Base-by-base conservation (phyloP, 1,140 invertebrate species). In the Procambarus clarkii region DNA sequence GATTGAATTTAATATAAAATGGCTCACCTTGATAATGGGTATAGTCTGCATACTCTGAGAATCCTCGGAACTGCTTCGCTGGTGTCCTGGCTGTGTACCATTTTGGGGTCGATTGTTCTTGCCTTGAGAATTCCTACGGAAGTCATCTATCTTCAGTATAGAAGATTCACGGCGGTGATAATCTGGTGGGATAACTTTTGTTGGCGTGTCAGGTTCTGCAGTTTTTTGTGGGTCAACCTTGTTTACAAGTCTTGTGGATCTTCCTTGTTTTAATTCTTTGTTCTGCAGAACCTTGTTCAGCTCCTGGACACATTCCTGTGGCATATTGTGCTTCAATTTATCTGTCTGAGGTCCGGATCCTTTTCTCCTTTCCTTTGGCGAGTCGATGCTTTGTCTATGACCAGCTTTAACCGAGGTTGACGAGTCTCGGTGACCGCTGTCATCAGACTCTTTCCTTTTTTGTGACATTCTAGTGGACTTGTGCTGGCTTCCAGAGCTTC, bases 21-120 rank as follows among this genome's bases (percentile, higher is more conserved):
- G 13, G 18, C 60, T 64, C 71, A 93, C 92, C 92, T 93, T 93
- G 24, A 93, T 93, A n/a, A 93, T 84, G 24, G 92, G 92, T 21
- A 93, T 92, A 5, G 91, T 91, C 45, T 93, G 92, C 88, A 93
- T 92, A 64, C 85, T 86, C 79, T 79, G 82, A 24, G 86, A 86
- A 24, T 89, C 92, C 1, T 88, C 86, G 1, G 81, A 81, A 24
- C 83, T 85, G 34, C 86, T 88, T 45, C 80, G 50, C n/a, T 90
- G 80, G 18, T 86, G 86, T 7, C 82, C 58, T 60, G 71, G n/a
- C 5, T 34, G 48, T 45, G 77, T 71, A 8, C 50, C 71, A 18
- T 34, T 80, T 54, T 74, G 54, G 3, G 44, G 46, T 64, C 86
- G 64, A 2, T 60, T 74, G 24, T 50, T 88, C 45, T 58, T 85